Conservation (phyloP, 2,113 vertebrate species). For the Cephalopterus ornatus region DNA sequence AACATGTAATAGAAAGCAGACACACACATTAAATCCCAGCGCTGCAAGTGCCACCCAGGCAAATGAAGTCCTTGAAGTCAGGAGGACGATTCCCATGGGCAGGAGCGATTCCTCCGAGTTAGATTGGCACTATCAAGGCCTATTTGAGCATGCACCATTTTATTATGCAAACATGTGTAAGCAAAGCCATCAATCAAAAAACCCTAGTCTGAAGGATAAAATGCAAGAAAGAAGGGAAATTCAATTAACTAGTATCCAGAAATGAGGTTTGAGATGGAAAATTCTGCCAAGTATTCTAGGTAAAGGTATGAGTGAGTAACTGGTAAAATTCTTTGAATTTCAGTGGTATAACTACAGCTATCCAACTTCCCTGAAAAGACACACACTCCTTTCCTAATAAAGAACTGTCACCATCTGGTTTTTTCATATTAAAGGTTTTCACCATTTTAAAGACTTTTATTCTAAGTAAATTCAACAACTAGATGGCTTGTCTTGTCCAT, state of each 20-base stretch:
- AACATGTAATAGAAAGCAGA: neutral
- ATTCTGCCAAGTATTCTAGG: neutral
- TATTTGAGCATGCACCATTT: neutral
- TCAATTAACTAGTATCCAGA: slow-evolving; percentile 9
- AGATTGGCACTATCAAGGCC: neutral
- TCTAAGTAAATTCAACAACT: neutral
- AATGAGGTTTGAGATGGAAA: neutral
- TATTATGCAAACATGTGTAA: neutral
- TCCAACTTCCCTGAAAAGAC: neutral
- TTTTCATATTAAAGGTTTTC: neutral
- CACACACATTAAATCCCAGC: neutral
- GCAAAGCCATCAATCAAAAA: slow-evolving; percentile 20
- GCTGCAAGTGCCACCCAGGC: neutral
- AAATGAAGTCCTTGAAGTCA: slow-evolving; percentile 46
- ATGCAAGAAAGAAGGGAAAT: neutral
- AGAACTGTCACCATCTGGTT: neutral
- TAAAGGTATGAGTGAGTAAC: neutral
- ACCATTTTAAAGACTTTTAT: neutral
- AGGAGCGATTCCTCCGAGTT: neutral
- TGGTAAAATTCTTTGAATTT: neutral
- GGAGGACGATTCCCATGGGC: neutral
- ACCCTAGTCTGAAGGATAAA: neutral
- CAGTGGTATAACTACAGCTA: neutral
- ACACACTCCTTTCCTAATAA: neutral
- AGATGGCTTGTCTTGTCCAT: neutral